A percentile compares a stretch with the other conserved stretches of the same genome.
These are phyloP conservation scores for Tenthredo mesomela DNA, from an alignment of 2,888 invertebrate species.

Conservation along the genomic window DNA sequence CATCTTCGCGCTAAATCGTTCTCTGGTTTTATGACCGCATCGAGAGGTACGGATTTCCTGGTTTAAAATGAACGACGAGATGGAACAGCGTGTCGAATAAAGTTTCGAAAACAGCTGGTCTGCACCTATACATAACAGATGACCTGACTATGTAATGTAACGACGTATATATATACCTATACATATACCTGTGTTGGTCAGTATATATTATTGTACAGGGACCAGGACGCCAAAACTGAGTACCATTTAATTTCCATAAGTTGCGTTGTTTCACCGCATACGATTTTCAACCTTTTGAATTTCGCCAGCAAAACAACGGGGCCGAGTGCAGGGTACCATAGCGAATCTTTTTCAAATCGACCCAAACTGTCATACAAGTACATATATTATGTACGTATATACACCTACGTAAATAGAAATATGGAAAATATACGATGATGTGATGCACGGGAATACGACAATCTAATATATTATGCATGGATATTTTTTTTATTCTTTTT, in stretches of 20 bases:
- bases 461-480: constrained; percentile 1
- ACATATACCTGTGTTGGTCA: not conserved
- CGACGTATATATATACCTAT: not conserved
- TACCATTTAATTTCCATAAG: constrained; percentile 32
- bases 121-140: not conserved
- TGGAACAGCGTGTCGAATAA: constrained; percentile 16
- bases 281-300: constrained; percentile 34
- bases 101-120: constrained; percentile 23
- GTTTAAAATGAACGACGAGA: not conserved
- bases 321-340: not conserved
- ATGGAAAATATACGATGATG: constrained; percentile 23
- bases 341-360: constrained; percentile 33
- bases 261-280: constrained; percentile 18
- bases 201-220: not conserved
- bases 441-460: not conserved
- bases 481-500: constrained; percentile 27
- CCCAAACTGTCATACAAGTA: not conserved
- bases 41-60: constrained; percentile 6
- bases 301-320: not conserved
- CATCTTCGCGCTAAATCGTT: constrained; percentile 7
- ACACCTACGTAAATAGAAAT: constrained; percentile 20
- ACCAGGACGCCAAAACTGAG: not conserved
- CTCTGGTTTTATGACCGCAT: not conserved
- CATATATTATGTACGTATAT: not conserved
- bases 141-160: constrained; percentile 26